Evolutionary conservation across 2,797 vertebrate genomes (phyloP).

Genomic region (Carduelis carduelis): DNA sequence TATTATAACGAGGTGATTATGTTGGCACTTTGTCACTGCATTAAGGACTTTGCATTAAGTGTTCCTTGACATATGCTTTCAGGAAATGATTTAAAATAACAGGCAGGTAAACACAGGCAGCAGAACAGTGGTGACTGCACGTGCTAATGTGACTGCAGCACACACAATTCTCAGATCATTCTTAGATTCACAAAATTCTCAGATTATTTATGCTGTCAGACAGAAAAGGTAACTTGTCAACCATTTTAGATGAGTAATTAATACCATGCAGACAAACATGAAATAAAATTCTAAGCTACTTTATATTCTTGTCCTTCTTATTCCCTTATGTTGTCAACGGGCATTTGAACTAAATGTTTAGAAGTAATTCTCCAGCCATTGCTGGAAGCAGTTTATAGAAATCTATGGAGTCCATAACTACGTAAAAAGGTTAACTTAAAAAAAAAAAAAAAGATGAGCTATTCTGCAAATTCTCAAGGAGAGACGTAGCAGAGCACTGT

Average conservation of each 20-base stretch:
- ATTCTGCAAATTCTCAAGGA: neutral
- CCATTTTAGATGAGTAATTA: neutral
- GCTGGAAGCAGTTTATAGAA: neutral
- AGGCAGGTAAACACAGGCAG: slow-evolving; percentile 22
- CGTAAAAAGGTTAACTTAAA: neutral
- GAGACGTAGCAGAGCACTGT: neutral
- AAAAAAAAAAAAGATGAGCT: neutral
- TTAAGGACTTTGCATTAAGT: slow-evolving; percentile 54
- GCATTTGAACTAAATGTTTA: neutral
- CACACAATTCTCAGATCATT: neutral
- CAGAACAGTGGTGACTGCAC: neutral
- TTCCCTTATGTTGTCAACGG: neutral
- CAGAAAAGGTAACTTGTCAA: neutral
- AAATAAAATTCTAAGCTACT: neutral
- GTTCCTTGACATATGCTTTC: slow-evolving; percentile 8
- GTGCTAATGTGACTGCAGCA: neutral
- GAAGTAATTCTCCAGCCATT: neutral
- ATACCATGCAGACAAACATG: neutral
- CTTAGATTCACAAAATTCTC: too few species aligned
- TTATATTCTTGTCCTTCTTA: neutral
- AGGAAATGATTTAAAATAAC: slow-evolving; percentile 54
- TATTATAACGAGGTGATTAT: slow-evolving; percentile 40
- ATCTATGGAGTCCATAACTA: neutral
- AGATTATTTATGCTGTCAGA: neutral
- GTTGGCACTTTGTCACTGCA: slow-evolving; percentile 27